Evolutionary conservation across 2,888 invertebrate species (phyloP).

Genomic region (Parnassius glacialis): DNA sequence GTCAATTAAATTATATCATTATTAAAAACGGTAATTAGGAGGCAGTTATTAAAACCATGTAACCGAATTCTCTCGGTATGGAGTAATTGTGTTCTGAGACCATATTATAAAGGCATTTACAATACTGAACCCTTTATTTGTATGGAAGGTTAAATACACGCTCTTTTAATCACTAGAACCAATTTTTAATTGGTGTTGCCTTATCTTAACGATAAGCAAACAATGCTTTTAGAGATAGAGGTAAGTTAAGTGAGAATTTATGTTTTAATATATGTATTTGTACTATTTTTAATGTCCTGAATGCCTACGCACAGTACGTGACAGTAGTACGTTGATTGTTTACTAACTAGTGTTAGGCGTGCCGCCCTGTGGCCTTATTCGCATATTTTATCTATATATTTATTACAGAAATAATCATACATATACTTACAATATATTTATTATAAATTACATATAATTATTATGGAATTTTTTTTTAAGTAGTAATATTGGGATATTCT

Average conservation of each 20-base stretch:
- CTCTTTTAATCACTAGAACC: constrained; percentile 46
- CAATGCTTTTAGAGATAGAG: constrained; percentile 55
- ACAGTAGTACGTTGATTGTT: constrained; percentile 1
- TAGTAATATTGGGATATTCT: too few species aligned
- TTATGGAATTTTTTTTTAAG: too few species aligned
- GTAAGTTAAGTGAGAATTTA: constrained; percentile 67
- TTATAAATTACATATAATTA: too few species aligned
- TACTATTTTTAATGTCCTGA: constrained; percentile 34
- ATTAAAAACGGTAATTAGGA: too few species aligned
- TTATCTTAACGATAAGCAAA: constrained; percentile 61
- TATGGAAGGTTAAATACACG: constrained; percentile 2
- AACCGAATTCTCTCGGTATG: too few species aligned
- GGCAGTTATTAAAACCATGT: too few species aligned
- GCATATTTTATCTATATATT: neutral
- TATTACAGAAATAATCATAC: too few species aligned
- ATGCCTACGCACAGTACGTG: constrained; percentile 23
- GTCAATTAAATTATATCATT: too few species aligned
- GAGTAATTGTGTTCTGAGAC: too few species aligned
- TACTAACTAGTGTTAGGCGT: neutral
- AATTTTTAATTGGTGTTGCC: constrained; percentile 65
- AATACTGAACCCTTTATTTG: constrained; percentile 10
- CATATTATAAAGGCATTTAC: too few species aligned
- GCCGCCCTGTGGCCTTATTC: neutral
- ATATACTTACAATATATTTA: too few species aligned
- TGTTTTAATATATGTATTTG: constrained; percentile 48